These are phyloP conservation scores for Bombylius major DNA, from an alignment of 2,888 invertebrate species.

Conservation along the genomic window DNA sequence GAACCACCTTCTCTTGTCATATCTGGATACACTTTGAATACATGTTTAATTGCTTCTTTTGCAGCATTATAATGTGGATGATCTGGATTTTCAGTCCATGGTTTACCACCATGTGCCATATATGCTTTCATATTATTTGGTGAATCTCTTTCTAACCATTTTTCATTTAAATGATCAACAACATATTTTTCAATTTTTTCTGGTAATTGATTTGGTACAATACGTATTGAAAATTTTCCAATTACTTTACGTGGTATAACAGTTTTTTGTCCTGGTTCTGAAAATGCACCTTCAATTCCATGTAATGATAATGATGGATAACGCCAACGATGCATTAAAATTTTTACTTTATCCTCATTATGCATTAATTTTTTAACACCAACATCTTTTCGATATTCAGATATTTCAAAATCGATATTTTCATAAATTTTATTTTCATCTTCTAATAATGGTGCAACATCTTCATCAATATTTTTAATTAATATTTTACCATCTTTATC, in stretches of 20 bases:
- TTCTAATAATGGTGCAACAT: conserved; percentile 54
- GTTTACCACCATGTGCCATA: conserved; percentile 63
- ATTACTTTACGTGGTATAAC: conserved; percentile 87
- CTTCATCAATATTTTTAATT: conserved; percentile 69
- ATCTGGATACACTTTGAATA: conserved; percentile 82
- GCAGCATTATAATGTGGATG: conserved; percentile 91
- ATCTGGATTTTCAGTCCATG: conserved; percentile 87
- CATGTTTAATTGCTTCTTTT: conserved; percentile 62
- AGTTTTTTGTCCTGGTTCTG: conserved; percentile 86
- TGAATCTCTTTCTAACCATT: conserved; percentile 67
- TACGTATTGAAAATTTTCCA: conserved; percentile 93
- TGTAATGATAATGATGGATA: conserved; percentile 88
- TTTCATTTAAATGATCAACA: conserved; percentile 57
- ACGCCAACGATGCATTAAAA: conserved; percentile 93
- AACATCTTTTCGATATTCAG: conserved; percentile 56
- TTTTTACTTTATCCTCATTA: conserved; percentile 63
- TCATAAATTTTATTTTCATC: conserved; percentile 62
- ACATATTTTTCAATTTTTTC: conserved; percentile 71
- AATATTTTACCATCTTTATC: conserved; percentile 79
- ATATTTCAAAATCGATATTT: conserved; percentile 74
- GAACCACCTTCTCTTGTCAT: conserved; percentile 95
- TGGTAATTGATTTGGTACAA: conserved; percentile 90
- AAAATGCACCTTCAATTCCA: conserved; percentile 89
- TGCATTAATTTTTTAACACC: conserved; percentile 58
- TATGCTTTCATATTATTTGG: conserved; percentile 65